Conservation (phyloP, 2,888 invertebrate species). For the Escarpia spicata region DNA sequence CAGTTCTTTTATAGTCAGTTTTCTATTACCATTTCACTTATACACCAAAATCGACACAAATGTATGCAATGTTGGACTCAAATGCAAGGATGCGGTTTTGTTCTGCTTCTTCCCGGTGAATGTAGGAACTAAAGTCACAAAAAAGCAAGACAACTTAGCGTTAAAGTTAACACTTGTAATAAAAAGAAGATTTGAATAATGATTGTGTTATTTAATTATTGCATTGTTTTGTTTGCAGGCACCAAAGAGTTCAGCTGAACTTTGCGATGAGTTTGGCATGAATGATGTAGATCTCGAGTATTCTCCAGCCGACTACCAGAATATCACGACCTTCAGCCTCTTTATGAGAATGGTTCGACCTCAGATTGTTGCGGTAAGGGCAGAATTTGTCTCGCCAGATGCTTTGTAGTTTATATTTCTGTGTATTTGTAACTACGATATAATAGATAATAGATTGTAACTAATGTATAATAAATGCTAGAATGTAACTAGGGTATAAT, state of each 20-base stretch:
- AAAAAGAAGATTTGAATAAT: neutral
- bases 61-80: no score
- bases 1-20: no score
- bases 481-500: no score
- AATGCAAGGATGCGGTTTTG: no score
- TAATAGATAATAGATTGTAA: no score
- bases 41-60: no score
- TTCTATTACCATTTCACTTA: no score
- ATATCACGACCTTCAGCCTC: slow-evolving; percentile 42
- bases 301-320: slow-evolving; percentile 44
- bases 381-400: neutral
- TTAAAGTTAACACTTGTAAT: neutral
- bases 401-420: neutral
- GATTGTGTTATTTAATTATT: neutral
- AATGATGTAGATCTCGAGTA: slow-evolving; percentile 43
- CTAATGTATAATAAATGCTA: no score
- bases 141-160: no score
- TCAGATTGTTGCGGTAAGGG: slow-evolving; percentile 40
- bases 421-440: neutral
- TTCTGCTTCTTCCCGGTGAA: no score
- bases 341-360: slow-evolving; percentile 42
- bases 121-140: no score
- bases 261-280: slow-evolving; percentile 38
- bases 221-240: neutral
- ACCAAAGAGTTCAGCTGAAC: slow-evolving; percentile 35